A percentile compares a stretch with the other conserved stretches of the same genome.
Conservation (phyloP, 2,113 vertebrate species). For the Ursus arctos region DNA sequence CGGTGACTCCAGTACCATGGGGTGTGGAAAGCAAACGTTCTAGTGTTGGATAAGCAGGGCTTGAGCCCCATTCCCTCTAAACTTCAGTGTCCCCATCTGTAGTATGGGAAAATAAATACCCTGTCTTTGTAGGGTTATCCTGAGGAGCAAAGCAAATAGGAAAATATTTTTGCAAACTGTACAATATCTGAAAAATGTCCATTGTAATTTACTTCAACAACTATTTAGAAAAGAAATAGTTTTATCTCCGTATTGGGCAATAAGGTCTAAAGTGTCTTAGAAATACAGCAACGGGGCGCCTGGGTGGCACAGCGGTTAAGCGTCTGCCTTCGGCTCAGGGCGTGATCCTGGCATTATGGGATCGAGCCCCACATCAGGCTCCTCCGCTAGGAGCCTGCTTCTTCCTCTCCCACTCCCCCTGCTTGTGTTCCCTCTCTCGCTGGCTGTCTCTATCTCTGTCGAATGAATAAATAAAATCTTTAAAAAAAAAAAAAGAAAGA, state of each 20-base stretch:
- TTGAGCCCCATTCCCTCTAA: not conserved
- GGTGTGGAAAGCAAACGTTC: not conserved
- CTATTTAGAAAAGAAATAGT: not conserved
- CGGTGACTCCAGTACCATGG: not conserved
- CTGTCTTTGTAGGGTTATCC: not conserved
- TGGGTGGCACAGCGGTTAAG: too few relatives aligned
- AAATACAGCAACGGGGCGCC: not conserved
- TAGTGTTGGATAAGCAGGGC: not conserved
- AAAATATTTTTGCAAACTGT: constrained; percentile 17
- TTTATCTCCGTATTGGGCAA: not conserved
- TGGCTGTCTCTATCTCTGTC: too few relatives aligned
- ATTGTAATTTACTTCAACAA: constrained; percentile 2
- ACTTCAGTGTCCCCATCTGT: constrained; percentile 12
- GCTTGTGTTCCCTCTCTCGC: too few relatives aligned
- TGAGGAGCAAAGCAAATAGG: constrained; percentile 7
- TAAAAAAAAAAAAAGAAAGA: not conserved
- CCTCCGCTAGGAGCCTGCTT: too few relatives aligned
- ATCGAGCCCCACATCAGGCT: too few relatives aligned
- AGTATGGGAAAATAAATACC: not conserved
- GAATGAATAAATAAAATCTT: too few relatives aligned
- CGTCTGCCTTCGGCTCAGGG: too few relatives aligned
- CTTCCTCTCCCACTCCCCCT: too few relatives aligned
- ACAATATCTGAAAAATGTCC: not conserved
- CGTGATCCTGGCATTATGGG: too few relatives aligned
- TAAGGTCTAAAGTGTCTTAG: not conserved